A percentile compares a stretch with the other conserved stretches of the same genome.
phyloP scores from a whole-genome alignment of 2,113 vertebrate genomes.

The Shinisaurus crocodilurus region DNA sequence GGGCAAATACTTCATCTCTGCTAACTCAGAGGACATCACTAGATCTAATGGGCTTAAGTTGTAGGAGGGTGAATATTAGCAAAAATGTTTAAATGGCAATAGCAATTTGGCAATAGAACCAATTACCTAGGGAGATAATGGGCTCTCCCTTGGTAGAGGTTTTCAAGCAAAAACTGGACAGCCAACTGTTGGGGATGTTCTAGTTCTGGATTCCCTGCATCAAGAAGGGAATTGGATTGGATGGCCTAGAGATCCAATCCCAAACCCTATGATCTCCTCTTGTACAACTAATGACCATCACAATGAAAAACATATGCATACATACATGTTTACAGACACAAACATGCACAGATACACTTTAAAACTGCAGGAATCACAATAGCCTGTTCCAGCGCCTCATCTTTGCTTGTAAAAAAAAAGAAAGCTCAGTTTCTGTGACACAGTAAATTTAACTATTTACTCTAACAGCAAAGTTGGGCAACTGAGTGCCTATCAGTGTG shows the following conservation, averaged over 20 bases:
- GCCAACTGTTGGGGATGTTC: background rate
- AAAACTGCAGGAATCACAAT: background rate
- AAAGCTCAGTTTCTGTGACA: background rate
- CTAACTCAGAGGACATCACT: background rate
- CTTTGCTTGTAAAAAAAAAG: background rate
- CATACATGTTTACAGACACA: too few species aligned
- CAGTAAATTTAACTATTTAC: background rate
- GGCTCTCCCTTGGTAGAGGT: background rate
- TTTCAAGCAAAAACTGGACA: background rate
- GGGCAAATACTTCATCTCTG: background rate
- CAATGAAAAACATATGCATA: background rate
- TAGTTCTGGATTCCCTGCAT: background rate
- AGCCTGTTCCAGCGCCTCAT: background rate
- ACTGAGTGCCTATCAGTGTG: background rate
- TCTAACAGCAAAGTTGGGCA: background rate
- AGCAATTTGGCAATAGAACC: background rate
- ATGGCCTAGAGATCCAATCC: background rate
- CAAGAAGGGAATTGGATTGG: background rate
- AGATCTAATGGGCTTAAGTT: background rate
- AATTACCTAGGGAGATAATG: background rate
- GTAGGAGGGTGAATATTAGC: background rate
- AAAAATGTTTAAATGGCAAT: background rate
- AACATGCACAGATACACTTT: background rate
- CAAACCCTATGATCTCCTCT: background rate
- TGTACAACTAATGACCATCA: background rate